Evolutionary conservation across 2,888 invertebrate genomes (phyloP), one percentile per base, ranked within the genome.

Genomic region (Himalopsyche japonica): DNA sequence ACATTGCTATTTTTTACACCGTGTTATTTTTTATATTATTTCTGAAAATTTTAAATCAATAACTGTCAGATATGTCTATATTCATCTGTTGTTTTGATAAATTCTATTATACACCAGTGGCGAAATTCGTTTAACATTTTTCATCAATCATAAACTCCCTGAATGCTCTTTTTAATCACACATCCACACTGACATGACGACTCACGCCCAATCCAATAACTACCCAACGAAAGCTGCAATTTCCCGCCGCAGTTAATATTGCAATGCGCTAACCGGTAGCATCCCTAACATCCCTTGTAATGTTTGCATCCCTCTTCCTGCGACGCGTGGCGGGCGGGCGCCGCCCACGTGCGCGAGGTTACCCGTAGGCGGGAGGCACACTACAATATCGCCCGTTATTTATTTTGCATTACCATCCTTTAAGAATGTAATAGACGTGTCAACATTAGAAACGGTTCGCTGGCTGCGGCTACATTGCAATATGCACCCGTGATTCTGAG

Each of bases 401-500:
- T 86, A 85, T 84, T 86, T 81, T 81, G 81, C 85, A 80, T 82
- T 79, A 83, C 80, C 57, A 80, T 49, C 70, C 79, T 77, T 48
- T 27, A 77, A 34, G 77, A 32, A 34, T 34, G 84, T 86, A 86
- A 86, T 86, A 86, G 85, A 84, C 70, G 85, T 86, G 86, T 86
- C 86, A 85, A 86, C 84, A 85, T 84, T 85, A 64, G 80, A 80
- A 57, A 76, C 30, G 15, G 34, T 15, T 57, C 20, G 57, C 57
- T 20, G 20, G 24, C n/a, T 20, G 20, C 20, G 20, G 57, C 7
- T 57, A 57, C 57, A 8, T 57, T 20, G 20, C 57, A 24, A 20
- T 2, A n/a, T 57, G 20, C 57, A 24, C 1, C 7, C 20, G 57
- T 20, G 57, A 57, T 57, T 57, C 20, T 57, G 18, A 49, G n/a